phyloP scores from a whole-genome alignment of 2,113 vertebrate species.

The Oophaga pumilio region DNA sequence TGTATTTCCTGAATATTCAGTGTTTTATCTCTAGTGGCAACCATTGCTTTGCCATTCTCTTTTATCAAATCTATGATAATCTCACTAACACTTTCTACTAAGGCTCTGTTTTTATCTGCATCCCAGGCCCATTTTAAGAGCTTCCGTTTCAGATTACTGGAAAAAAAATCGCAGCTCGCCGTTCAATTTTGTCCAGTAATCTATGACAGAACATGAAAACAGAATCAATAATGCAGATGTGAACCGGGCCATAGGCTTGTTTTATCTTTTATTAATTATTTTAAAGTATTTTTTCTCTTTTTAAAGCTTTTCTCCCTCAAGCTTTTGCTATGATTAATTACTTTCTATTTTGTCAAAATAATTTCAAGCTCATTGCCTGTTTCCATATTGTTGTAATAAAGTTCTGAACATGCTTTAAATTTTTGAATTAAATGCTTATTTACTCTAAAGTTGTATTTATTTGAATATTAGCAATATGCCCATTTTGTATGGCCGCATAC shows the following conservation, averaged over 20 bases:
- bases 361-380: background rate
- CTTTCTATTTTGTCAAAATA: background rate
- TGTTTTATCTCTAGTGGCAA: background rate
- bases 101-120: background rate
- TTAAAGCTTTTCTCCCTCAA: background rate
- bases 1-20: background rate
- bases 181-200: no score
- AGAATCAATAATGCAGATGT: no score
- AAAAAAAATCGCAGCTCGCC: no score
- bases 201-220: no score
- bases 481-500: no score
- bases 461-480: background rate
- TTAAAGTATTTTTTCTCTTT: background rate
- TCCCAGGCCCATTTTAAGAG: no score
- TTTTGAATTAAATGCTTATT: background rate
- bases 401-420: background rate
- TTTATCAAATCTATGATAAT: background rate
- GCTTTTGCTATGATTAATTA: background rate
- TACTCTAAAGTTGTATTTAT: background rate
- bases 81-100: background rate
- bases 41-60: background rate
- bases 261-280: background rate
- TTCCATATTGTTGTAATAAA: conserved; percentile 18
- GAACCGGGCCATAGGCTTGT: background rate
- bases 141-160: no score